Conservation (phyloP, 2,113 vertebrate species). For the Muntiacus muntjak region DNA sequence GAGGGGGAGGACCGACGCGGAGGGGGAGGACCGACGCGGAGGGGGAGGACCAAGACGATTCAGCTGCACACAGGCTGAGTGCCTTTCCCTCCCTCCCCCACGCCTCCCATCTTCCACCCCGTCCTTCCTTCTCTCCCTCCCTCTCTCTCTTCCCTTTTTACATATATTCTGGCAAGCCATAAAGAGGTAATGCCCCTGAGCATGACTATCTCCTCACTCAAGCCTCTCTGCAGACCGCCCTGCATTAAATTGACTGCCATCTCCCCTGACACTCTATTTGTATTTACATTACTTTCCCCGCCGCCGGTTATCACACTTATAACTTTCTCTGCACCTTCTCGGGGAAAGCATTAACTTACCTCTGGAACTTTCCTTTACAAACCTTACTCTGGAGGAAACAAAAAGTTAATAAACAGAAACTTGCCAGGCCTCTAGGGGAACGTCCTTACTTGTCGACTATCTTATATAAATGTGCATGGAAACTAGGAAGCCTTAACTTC, state of each 20-base stretch:
- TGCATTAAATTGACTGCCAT: background rate
- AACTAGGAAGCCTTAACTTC: background rate
- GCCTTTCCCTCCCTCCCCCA: no score
- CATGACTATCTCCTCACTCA: background rate
- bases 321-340: background rate
- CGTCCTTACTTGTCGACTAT: background rate
- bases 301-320: background rate
- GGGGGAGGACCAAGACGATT: accelerated
- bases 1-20: accelerated
- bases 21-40: accelerated
- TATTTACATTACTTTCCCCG: background rate
- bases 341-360: background rate
- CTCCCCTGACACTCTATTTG: background rate
- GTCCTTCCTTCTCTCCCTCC: accelerated
- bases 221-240: background rate
- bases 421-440: background rate
- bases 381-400: background rate
- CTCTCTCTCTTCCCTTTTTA: background rate
- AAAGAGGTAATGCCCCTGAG: background rate
- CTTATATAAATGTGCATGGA: background rate
- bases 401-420: background rate
- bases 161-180: background rate
- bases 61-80: no score
- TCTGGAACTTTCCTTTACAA: background rate
- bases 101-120: accelerated